Evolutionary conservation across 2,888 invertebrate species (phyloP).

Genomic region (Neoitamus cyanurus): DNA sequence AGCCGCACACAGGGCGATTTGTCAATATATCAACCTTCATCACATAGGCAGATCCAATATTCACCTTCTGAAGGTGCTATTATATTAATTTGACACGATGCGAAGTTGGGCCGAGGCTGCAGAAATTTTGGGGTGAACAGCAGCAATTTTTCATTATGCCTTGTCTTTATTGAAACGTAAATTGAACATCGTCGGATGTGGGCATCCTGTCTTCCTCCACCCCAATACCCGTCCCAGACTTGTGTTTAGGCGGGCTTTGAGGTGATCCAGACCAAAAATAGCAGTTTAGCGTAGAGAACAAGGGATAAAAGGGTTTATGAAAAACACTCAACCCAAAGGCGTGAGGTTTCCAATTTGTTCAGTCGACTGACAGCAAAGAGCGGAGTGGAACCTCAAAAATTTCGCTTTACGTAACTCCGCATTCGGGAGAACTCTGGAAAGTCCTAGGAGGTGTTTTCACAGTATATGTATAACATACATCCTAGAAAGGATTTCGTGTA

Average conservation of each 20-base stretch:
- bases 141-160: conserved; percentile 4
- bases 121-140: not conserved
- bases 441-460: too few species aligned
- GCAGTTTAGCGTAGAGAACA: not conserved
- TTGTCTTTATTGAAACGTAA: conserved; percentile 20
- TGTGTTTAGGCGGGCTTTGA: not conserved
- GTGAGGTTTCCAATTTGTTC: not conserved
- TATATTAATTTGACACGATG: not conserved
- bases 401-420: not conserved
- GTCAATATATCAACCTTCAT: conserved; percentile 32
- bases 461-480: too few species aligned
- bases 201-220: not conserved
- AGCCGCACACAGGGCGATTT: not conserved
- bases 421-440: too few species aligned
- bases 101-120: not conserved
- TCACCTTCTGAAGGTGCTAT: not conserved
- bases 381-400: not conserved
- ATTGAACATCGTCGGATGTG: conserved; percentile 3
- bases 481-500: too few species aligned
- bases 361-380: not conserved
- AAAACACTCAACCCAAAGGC: not conserved
- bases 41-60: conserved; percentile 6
- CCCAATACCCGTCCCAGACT: not conserved
- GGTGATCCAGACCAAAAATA: not conserved
- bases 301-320: not conserved